A percentile compares a stretch with the other conserved stretches of the same genome.
Evolutionary conservation across 2,797 vertebrate species (phyloP).

Genomic region (Spinus pinus): DNA sequence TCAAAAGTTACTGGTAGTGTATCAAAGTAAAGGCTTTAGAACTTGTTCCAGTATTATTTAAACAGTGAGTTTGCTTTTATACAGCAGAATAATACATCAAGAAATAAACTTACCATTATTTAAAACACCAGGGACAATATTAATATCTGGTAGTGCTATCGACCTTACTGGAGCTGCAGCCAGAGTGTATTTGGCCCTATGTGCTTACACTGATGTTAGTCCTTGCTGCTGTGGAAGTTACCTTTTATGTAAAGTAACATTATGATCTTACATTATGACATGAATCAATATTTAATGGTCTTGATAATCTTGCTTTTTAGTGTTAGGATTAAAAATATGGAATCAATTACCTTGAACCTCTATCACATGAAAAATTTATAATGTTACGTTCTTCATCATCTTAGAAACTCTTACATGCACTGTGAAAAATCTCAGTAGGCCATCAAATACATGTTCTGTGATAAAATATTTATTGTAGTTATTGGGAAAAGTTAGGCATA

Average conservation of each 20-base stretch:
- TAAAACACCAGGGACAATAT: constrained; percentile 13
- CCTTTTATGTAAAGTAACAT: constrained; percentile 73
- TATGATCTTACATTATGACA: constrained; percentile 78
- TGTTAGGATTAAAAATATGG: constrained; percentile 83
- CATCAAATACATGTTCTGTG: constrained; percentile 92
- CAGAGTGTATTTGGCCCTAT: not conserved
- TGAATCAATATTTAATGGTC: constrained; percentile 82
- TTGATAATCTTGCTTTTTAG: constrained; percentile 83
- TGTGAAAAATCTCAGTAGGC: constrained; percentile 91
- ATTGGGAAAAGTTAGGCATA: constrained; percentile 86
- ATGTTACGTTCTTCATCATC: constrained; percentile 86
- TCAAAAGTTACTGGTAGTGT: not conserved
- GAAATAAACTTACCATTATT: constrained; percentile 27
- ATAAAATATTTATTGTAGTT: constrained; percentile 98
- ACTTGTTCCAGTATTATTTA: not conserved
- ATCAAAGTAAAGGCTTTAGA: not conserved
- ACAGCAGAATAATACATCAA: not conserved
- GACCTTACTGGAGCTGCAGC: not conserved
- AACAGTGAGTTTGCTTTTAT: constrained; percentile 2
- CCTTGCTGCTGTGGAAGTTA: constrained; percentile 56
- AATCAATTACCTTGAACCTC: constrained; percentile 84
- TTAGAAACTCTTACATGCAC: constrained; percentile 87
- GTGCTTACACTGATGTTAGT: not conserved
- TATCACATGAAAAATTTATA: constrained; percentile 90
- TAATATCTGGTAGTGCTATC: not conserved